Percentiles rank a stretch among this genome's conserved stretches.
Conservation (phyloP, 2,113 vertebrate genomes). For the Lota lota region DNA sequence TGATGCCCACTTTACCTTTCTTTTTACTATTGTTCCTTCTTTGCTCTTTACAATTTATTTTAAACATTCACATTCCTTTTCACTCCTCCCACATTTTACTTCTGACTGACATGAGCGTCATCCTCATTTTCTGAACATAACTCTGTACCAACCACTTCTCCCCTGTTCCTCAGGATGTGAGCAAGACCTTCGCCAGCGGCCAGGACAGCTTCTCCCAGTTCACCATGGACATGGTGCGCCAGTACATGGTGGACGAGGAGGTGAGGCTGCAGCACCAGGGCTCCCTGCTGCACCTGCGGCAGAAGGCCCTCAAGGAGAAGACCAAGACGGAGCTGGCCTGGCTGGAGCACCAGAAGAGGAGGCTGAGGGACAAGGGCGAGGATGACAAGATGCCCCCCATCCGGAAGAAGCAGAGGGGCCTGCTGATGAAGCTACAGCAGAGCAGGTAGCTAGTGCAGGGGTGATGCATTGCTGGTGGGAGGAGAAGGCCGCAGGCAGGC, state of each 20-base stretch:
- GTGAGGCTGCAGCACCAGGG: constrained; percentile 92
- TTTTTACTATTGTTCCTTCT: not conserved
- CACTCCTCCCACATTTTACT: not conserved
- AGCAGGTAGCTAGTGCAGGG: constrained; percentile 78
- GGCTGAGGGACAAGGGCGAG: constrained; percentile 93
- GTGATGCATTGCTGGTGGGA: too few relatives aligned
- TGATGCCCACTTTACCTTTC: not conserved
- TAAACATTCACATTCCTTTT: not conserved
- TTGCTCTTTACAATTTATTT: not conserved
- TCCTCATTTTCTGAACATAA: not conserved
- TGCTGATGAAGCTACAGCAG: constrained; percentile 89
- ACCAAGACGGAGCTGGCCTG: constrained; percentile 91
- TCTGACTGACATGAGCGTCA: not conserved
- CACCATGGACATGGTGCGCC: constrained; percentile 97
- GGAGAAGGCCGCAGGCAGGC: too few relatives aligned
- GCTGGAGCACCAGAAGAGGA: constrained; percentile 95
- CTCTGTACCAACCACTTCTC: not conserved
- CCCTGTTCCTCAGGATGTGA: constrained; percentile 65
- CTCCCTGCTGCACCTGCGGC: constrained; percentile 87
- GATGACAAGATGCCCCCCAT: constrained; percentile 98
- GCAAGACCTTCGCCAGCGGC: constrained; percentile 86
- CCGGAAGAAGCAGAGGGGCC: constrained; percentile 89
- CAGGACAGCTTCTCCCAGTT: constrained; percentile 95
- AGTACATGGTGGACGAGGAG: constrained; percentile 97
- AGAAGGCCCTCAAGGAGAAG: constrained; percentile 96